Evolutionary conservation across 2,113 vertebrate genomes (phyloP).

Genomic region (Heterotis niloticus): DNA sequence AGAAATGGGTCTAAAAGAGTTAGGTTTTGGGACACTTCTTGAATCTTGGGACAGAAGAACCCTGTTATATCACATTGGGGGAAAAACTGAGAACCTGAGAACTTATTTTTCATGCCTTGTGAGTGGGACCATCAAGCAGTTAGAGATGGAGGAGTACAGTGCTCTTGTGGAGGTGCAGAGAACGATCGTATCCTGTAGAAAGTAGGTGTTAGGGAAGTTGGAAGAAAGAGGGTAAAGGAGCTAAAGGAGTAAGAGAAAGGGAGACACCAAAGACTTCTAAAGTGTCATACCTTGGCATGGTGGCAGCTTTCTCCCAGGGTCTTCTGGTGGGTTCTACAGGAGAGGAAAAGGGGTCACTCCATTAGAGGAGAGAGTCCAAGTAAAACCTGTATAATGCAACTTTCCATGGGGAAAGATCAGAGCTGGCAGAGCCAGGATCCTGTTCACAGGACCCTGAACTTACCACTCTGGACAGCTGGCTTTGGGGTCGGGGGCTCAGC

Average conservation of each 20-base stretch:
- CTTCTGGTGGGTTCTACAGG: constrained; percentile 62
- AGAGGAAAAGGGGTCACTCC: not conserved
- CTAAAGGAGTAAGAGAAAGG: not conserved
- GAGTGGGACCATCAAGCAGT: not conserved
- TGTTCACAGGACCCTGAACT: constrained; percentile 30
- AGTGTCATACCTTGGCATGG: constrained; percentile 65
- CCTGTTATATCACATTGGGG: too few relatives aligned
- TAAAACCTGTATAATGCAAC: not conserved
- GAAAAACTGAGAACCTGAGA: too few relatives aligned
- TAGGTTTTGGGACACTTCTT: too few relatives aligned
- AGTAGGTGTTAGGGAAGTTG: not conserved
- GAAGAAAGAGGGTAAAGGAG: not conserved
- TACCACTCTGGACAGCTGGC: constrained; percentile 45
- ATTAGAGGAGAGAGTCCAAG: not conserved
- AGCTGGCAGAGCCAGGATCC: constrained; percentile 14
- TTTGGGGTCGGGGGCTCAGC: constrained; percentile 45
- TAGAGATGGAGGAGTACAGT: not conserved
- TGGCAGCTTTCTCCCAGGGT: constrained; percentile 69
- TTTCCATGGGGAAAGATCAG: too few relatives aligned
- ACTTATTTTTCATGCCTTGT: too few relatives aligned
- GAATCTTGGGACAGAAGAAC: too few relatives aligned
- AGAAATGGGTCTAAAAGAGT: too few relatives aligned
- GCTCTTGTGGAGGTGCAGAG: too few relatives aligned
- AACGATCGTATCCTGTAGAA: not conserved
- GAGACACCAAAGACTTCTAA: not conserved